Evolutionary conservation across 2,797 vertebrate species (phyloP), one percentile per base, ranked within the genome.

Genomic region (Florisuga fusca): DNA sequence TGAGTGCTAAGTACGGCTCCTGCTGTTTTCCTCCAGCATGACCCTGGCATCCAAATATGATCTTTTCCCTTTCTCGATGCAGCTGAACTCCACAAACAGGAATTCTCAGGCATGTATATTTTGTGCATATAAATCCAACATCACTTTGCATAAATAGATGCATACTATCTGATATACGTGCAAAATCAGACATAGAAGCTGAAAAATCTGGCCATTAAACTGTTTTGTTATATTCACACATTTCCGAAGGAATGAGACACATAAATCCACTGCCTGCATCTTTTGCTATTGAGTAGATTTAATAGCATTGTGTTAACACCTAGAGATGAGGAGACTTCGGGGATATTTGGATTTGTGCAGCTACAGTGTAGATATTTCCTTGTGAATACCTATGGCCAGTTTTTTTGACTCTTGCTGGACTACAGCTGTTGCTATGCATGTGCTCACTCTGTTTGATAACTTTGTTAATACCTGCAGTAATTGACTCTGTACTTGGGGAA

Each of bases 261-360:
- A 88, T 96, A 96, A 96, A 94, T 96, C 91, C 92, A 91, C 82
- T 79, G 85, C 64, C 80, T 69, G 91, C 80, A 74, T 95, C 80
- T 90, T 87, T 91, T 81, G 87, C 93, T 79, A 26, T 71, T 93
- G 83, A 94, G 87, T 86, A 88, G 89, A 88, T 95, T 95, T 96
- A 96, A 93, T 94, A 74, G 83, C 91, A 94, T 96, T 96, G 96
- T 93, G 88, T 93, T 95, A 95, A 95, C 94, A 96, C 96, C 96
- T 96, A 94, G 94, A 96, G 87, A 95, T 69, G 15, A 71, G 23
- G 50, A 89, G 53, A 67, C 76, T 84, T 58, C 53, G 23, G 51
- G 84, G 64, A 36, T 78, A 79, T 93, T 76, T 55, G 61, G 72
- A 18, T 61, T 46, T 25, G 54, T 66, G 67, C 27, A 68, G 38